A percentile compares a stretch with the other conserved stretches of the same genome.
Evolutionary conservation across 1,140 invertebrate species (phyloP).

Genomic region (Lycorma delicatula): DNA sequence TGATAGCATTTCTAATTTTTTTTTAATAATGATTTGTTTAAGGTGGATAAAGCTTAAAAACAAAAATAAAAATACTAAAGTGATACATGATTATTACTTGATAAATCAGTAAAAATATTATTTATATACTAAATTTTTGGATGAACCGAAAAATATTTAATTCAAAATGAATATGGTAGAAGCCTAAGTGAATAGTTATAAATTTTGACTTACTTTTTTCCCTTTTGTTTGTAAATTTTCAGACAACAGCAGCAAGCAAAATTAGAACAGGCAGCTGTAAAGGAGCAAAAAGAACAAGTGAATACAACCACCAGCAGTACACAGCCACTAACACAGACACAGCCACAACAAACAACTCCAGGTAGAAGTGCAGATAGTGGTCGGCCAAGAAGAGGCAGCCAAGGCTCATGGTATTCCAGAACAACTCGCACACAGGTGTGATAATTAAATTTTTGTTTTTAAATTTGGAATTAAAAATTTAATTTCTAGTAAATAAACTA

Average conservation of each 20-base stretch:
- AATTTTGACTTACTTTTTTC: background rate
- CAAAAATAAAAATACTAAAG: too few relatives aligned
- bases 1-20: too few relatives aligned
- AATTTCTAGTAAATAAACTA: background rate
- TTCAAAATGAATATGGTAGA: too few relatives aligned
- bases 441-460: conserved; percentile 7
- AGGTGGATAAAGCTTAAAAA: too few relatives aligned
- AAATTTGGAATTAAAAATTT: background rate
- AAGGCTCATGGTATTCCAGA: conserved; percentile 21
- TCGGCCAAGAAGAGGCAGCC: conserved; percentile 21
- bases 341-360: background rate
- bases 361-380: conserved; percentile 11
- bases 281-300: background rate
- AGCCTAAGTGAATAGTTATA: background rate
- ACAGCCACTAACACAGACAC: background rate
- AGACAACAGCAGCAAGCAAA: conserved; percentile 34
- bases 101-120: too few relatives aligned
- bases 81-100: too few relatives aligned
- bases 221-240: background rate
- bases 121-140: too few relatives aligned
- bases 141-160: too few relatives aligned
- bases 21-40: too few relatives aligned
- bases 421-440: conserved; percentile 21
- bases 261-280: conserved; percentile 14
- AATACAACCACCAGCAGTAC: conserved; percentile 1